These are phyloP conservation scores for Tamandua tetradactyla DNA, from an alignment of 2,797 vertebrate genomes.

Conservation along the genomic window DNA sequence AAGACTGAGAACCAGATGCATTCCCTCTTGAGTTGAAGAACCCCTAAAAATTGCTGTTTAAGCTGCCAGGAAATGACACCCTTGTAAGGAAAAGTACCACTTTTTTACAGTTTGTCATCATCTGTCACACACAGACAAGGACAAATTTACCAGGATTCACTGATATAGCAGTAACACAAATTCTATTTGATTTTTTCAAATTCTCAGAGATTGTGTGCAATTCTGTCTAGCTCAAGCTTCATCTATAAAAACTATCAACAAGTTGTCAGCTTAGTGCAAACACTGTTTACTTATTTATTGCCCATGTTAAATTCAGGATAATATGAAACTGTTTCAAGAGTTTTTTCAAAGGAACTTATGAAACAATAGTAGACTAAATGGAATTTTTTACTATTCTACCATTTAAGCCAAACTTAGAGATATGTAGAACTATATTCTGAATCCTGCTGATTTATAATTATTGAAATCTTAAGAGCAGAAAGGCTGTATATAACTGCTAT, in stretches of 20 bases:
- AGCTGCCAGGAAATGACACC: not conserved
- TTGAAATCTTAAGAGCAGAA: slow-evolving; percentile 29
- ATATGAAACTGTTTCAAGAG: slow-evolving; percentile 35
- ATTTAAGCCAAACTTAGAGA: slow-evolving; percentile 19
- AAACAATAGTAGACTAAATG: slow-evolving; percentile 2
- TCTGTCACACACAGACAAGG: slow-evolving; percentile 3
- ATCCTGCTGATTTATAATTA: not conserved
- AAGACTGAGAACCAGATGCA: not conserved
- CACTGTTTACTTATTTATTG: slow-evolving; percentile 31
- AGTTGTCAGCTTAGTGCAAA: slow-evolving; percentile 16
- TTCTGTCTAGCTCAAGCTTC: not conserved
- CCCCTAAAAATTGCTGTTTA: not conserved
- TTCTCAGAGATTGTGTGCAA: slow-evolving; percentile 33
- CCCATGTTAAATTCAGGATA: slow-evolving; percentile 23
- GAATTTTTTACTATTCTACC: slow-evolving; percentile 4
- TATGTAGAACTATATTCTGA: not conserved
- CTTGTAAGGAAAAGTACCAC: not conserved
- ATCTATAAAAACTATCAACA: slow-evolving; percentile 49
- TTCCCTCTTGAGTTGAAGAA: not conserved
- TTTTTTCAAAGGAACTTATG: not conserved
- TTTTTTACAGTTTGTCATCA: not conserved
- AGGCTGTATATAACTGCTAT: not conserved
- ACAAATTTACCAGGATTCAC: slow-evolving; percentile 21
- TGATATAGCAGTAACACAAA: slow-evolving; percentile 19
- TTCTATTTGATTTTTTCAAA: slow-evolving; percentile 11